A percentile compares a stretch with the other conserved stretches of the same genome.
These are phyloP conservation scores for Meloidogyne floridensis DNA, from an alignment of 1,140 invertebrate species.

Conservation along the genomic window DNA sequence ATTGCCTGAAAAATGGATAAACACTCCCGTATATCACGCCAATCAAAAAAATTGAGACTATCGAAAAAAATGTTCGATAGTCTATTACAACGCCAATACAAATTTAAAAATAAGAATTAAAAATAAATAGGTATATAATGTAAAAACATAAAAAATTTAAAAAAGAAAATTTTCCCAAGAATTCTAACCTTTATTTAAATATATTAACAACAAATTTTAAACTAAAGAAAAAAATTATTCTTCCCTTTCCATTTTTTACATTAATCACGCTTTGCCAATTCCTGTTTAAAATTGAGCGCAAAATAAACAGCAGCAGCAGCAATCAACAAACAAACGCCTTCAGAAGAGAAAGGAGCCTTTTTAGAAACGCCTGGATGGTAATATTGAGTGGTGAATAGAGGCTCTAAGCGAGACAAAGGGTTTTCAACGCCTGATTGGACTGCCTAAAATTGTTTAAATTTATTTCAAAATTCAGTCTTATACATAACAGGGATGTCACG, in stretches of 20 bases:
- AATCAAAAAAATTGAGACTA: no score
- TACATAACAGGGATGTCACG: no score
- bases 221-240: not conserved
- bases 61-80: no score
- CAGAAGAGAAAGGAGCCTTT: conserved; percentile 57
- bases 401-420: conserved; percentile 55
- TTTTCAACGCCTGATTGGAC: conserved; percentile 66
- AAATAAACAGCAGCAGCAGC: conserved; percentile 50
- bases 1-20: no score
- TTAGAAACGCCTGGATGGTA: conserved; percentile 62
- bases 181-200: not conserved
- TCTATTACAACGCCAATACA: no score
- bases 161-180: not conserved
- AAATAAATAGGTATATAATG: not conserved
- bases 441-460: conserved; percentile 57
- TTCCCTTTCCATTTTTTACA: not conserved
- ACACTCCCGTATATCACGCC: no score
- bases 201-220: conserved; percentile 7
- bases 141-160: not conserved
- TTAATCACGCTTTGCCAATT: conserved; percentile 30
- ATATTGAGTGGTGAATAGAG: conserved; percentile 66
- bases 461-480: conserved; percentile 49
- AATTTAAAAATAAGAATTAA: no score
- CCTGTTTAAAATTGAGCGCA: conserved; percentile 40
- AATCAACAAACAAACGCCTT: conserved; percentile 54